Evolutionary conservation across 2,888 invertebrate species (phyloP).

Genomic region (Callosobruchus maculatus): DNA sequence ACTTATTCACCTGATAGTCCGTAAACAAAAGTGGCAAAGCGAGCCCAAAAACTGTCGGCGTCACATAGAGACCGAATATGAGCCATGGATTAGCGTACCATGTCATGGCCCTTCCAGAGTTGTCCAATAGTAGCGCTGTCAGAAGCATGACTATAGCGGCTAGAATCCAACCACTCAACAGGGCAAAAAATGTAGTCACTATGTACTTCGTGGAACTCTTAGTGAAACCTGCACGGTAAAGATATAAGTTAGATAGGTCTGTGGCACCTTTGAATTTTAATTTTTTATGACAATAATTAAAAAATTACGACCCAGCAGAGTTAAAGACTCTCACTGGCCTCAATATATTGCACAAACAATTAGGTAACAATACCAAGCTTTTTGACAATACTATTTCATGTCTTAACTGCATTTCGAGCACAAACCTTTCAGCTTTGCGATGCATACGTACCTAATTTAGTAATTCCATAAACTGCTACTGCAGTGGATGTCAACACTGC

Average conservation of each 20-base stretch:
- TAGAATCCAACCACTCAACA: constrained; percentile 32
- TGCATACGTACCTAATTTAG: neutral
- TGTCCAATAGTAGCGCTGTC: constrained; percentile 27
- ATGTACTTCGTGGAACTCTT: constrained; percentile 25
- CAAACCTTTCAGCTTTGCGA: no score
- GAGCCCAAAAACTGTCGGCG: constrained; percentile 29
- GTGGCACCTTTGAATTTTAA: no score
- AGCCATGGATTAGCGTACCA: constrained; percentile 39
- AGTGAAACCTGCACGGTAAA: constrained; percentile 22
- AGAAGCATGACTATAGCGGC: constrained; percentile 19
- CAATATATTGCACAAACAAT: no score
- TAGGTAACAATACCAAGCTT: no score
- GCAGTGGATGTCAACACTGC: constrained; percentile 1
- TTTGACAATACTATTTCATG: no score
- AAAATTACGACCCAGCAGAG: no score
- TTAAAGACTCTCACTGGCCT: no score
- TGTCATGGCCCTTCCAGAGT: constrained; percentile 33
- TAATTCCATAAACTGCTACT: neutral
- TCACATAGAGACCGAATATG: constrained; percentile 32
- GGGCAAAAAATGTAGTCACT: constrained; percentile 17
- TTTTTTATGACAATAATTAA: no score
- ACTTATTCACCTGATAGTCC: constrained; percentile 26
- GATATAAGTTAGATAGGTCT: no score
- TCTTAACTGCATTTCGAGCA: no score
- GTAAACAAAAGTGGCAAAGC: constrained; percentile 22